Base-by-base conservation (phyloP, 2,113 vertebrate genomes). In the Grammomys surdaster region DNA sequence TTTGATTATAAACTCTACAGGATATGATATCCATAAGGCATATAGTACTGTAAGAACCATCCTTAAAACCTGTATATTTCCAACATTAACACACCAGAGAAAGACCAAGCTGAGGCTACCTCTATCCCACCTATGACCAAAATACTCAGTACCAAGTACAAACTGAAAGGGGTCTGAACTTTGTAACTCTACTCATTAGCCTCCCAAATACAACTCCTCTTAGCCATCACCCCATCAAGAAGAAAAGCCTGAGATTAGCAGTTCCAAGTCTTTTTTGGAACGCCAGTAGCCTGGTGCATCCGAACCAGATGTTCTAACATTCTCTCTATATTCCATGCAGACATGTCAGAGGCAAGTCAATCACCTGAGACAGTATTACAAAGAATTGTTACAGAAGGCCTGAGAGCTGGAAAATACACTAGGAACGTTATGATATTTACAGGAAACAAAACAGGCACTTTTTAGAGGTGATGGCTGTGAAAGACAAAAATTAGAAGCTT, bases 1-100 rank as follows among this genome's bases (percentile, higher is more conserved):
- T 48, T 93, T 36, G 89, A 85, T 94, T 51, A 90, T n/a, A 92
- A 96, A 92, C 33, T 94, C 80, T 76, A 48, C 48, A 76, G 60
- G 48, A 77, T 91, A 78, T 70, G 87, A 91, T 51, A 94, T 67
- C 46, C 72, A 76, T 76, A 58, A 75, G 75, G 36, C 89, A 26
- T 19, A 81, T 0, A 40, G 56, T 5, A 90, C 14, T 73, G 19
- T 43, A 95, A 93, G 56, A 90, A 58, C 40, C 67, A 1, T 86
- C 70, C 20, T 67, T 95, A 51, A 22, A 60, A 43, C n/a, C 56
- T 60, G 81, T 28, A 63, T 56, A 92, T 73, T 87, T 89, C 88
- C 28, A 84, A 93, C 40, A 48, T 11, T 12, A 81, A 90, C 91
- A 93, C 10, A 67, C 31, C 11, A 84, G n/a, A 86, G 20, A 84